These are phyloP conservation scores for Oreocharis arfaki DNA, from an alignment of 2,113 vertebrate genomes.

Conservation along the genomic window DNA sequence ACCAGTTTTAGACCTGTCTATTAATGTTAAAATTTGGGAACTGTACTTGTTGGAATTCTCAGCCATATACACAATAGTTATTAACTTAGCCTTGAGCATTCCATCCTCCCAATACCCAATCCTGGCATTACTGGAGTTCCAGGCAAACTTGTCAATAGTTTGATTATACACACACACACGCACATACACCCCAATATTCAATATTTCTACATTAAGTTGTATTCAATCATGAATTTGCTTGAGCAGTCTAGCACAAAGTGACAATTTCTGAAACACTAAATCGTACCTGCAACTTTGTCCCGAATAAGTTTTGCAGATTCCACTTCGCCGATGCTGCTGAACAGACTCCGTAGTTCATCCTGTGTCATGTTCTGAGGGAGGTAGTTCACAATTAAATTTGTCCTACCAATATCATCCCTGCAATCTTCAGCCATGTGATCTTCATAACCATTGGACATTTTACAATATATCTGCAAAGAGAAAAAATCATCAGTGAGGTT, in stretches of 20 bases:
- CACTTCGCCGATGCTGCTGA: constrained; percentile 96
- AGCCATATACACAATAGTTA: not conserved
- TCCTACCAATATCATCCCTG: constrained; percentile 88
- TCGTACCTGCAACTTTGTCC: constrained; percentile 95
- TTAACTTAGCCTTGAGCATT: not conserved
- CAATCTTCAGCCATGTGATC: constrained; percentile 97
- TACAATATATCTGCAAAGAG: constrained; percentile 78
- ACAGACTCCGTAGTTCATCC: constrained; percentile 94
- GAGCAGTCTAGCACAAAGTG: not conserved
- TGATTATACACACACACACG: not conserved
- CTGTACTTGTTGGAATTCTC: not conserved
- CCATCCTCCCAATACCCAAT: not conserved
- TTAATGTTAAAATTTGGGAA: not conserved
- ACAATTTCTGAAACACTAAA: not conserved
- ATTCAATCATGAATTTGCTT: not conserved
- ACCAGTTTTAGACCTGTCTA: not conserved
- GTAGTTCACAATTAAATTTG: constrained; percentile 98
- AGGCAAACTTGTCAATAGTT: not conserved
- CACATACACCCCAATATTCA: not conserved
- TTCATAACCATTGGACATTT: constrained; percentile 99
- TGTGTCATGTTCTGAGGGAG: constrained; percentile 98
- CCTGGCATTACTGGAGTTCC: not conserved
- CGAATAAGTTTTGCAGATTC: constrained; percentile 98
- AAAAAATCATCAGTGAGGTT: not conserved
- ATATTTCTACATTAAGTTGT: not conserved